Base-by-base conservation (phyloP, 1,140 invertebrate species). In the Nixonia krombeini region DNA sequence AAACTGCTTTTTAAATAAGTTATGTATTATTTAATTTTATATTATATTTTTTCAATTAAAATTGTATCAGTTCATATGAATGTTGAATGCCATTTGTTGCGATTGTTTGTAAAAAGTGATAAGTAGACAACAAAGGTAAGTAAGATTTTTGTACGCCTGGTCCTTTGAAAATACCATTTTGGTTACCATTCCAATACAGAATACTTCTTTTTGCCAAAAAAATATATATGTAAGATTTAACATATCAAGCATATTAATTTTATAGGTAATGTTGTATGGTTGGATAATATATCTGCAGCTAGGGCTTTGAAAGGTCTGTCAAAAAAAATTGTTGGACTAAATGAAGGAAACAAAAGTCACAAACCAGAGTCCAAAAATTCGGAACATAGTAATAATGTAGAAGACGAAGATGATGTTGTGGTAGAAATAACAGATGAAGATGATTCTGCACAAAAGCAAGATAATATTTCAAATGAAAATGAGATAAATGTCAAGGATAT, bases 221-320 rank as follows among this genome's bases (percentile, higher is more conserved):
- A n/a, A n/a, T n/a, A n/a, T n/a, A n/a, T n/a, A n/a, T n/a, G n/a
- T n/a, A n/a, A n/a, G n/a, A n/a, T n/a, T n/a, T n/a, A n/a, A n/a
- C n/a, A n/a, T n/a, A n/a, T n/a, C n/a, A n/a, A n/a, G n/a, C 4
- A 18, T 18, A 8, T 18, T 18, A 63, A 45, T 31, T 31, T 49
- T 63, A 13, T 64, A 92, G 91, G 91, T 80, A 95, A 94, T 86
- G 86, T 94, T 23, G 87, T 93, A 3, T 95, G 92, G 89, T 74
- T 89, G 15, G 92, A 94, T 74, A 87, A 89, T 55, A 78, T 90
- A 50, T 89, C 89, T 17, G 89, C 91, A 65, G 91, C 92, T 2
- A 87, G 90, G 76, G 93, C 92, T 31, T 78, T 94, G 51, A 78
- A 89, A 52, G 87, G 86, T 31, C 74, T 89, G 8, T 91, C 88